Evolutionary conservation across 1,140 invertebrate genomes (phyloP).

Genomic region (Helicoverpa zea): DNA sequence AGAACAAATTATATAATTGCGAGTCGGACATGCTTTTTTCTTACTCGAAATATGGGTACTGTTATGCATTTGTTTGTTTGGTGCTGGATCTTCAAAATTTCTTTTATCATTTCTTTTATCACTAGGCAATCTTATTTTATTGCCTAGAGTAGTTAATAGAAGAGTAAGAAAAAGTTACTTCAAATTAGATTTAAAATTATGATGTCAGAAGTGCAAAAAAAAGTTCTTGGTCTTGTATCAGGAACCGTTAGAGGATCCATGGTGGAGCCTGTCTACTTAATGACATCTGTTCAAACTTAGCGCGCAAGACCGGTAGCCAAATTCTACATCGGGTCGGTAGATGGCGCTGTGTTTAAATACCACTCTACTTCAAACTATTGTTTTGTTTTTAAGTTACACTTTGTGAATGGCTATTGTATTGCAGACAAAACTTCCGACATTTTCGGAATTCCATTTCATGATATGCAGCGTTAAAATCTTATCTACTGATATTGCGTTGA

Average conservation of each 20-base stretch:
- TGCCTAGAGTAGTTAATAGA: too few species aligned
- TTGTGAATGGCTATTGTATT: not conserved
- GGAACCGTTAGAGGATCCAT: too few species aligned
- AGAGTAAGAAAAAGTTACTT: too few species aligned
- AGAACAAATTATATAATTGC: constrained; percentile 50
- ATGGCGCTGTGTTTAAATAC: constrained; percentile 41
- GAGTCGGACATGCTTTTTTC: constrained; percentile 17
- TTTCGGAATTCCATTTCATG: constrained; percentile 20
- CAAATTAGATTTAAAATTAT: too few species aligned
- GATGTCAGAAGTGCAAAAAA: too few species aligned
- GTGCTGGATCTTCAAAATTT: not conserved
- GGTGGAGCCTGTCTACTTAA: not conserved
- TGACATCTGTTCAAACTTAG: not conserved
- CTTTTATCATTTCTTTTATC: too few species aligned
- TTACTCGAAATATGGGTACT: not conserved
- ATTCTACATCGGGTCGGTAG: constrained; percentile 18
- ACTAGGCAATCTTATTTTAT: too few species aligned
- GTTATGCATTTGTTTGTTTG: not conserved
- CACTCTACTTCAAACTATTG: not conserved
- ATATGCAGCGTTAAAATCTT: constrained; percentile 37
- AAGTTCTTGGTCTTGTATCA: too few species aligned
- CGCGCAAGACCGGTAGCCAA: constrained; percentile 14
- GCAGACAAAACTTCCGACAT: not conserved
- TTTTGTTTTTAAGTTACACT: not conserved
- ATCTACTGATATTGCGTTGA: constrained; percentile 42